Evolutionary conservation across 2,113 vertebrate genomes (phyloP), one percentile per base, ranked within the genome.

Genomic region (Hippocampus barbouri): DNA sequence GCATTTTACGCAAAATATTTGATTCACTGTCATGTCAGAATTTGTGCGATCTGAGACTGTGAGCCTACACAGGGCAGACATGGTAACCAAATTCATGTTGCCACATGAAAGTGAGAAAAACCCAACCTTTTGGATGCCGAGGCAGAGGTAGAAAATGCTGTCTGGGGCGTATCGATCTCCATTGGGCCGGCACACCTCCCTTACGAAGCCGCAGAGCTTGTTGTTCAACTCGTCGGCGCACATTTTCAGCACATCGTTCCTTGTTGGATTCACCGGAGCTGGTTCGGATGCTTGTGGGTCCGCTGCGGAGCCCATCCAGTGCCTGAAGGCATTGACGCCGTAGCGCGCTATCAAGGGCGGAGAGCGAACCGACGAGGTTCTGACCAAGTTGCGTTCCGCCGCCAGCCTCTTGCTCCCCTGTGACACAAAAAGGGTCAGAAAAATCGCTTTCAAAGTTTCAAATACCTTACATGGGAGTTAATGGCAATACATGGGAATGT

Each of bases 101-200:
- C 23, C 16, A 15, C 12, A 7, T 15, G 10, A 41, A 66, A 45
- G 11, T 47, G 21, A 18, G n/a, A 34, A 16, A n/a, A 69, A 14
- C n/a, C 95, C 81, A 77, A 98, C 97, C 95, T 97, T 95, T 86
- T 99, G 97, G 86, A 99, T 98, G 68, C 96, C 94, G 86, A 99
- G 93, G 88, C 97, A 98, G 85, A 99, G 94, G 92, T 99, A 98
- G 90, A 97, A 95, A 84, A 98, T 93, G 90, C 97, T 99, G 91
- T 99, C 97, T 34, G 97, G 94, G 82, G 94, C 93, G 83, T 99
- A 98, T 82, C 86, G 92, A 76, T 97, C 95, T 71, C 97, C 96
- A 65, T 91, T 94, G 69, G 97, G 95, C 54, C 97, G 88, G 76
- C 95, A 94, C 70, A 95, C 94, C 88, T 98, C 97, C 84, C 90